Evolutionary conservation across 2,797 vertebrate species (phyloP).

Genomic region (Coracias cyanogaster): DNA sequence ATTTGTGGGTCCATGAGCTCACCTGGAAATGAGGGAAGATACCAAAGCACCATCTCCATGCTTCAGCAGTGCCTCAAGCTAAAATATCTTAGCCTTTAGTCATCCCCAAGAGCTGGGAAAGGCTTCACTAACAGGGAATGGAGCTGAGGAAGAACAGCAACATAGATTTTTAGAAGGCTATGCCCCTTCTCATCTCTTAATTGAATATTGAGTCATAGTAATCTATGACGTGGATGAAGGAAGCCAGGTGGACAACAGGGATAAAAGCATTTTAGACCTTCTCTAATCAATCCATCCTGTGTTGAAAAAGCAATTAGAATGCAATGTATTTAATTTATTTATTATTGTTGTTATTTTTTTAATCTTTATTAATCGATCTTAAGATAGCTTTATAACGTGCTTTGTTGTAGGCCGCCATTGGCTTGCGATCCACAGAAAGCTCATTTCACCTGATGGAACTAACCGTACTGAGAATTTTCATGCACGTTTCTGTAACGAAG

Average conservation of each 20-base stretch:
- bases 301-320: neutral
- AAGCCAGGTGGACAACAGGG: neutral
- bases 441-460: neutral
- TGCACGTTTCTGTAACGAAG: neutral
- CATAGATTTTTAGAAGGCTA: neutral
- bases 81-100: neutral
- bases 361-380: neutral
- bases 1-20: neutral
- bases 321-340: neutral
- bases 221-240: neutral
- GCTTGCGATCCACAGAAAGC: neutral
- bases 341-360: neutral
- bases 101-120: neutral
- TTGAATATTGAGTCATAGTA: neutral
- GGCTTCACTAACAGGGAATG: neutral
- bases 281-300: neutral
- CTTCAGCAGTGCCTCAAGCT: neutral
- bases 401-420: neutral
- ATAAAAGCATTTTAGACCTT: neutral
- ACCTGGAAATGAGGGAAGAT: neutral
- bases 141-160: neutral
- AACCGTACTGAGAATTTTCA: neutral
- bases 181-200: neutral
- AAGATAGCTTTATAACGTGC: neutral
- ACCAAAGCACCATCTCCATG: neutral